Conservation (phyloP, 1,140 invertebrate species). For the Sitophilus oryzae region DNA sequence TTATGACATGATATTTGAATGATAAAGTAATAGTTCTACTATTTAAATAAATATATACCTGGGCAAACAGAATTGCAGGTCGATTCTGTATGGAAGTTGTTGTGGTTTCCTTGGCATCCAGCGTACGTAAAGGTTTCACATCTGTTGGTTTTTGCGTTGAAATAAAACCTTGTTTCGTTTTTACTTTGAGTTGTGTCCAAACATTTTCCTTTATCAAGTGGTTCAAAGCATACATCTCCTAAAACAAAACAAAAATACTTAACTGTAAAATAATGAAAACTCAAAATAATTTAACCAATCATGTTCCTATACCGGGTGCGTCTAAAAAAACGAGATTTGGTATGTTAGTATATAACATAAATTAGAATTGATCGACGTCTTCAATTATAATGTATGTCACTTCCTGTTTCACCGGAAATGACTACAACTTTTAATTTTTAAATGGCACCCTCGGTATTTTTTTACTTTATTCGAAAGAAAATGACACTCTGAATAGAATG, state of each 20-base stretch:
- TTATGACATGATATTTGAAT: too few species aligned
- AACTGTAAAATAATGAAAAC: neutral
- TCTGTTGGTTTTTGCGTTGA: constrained; percentile 69
- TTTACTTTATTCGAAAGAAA: too few species aligned
- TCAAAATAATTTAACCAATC: neutral
- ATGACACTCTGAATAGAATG: too few species aligned
- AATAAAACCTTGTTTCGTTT: constrained; percentile 66
- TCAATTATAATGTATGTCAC: too few species aligned
- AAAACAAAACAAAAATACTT: constrained; percentile 25
- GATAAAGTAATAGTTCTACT: too few species aligned
- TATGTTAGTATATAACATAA: too few species aligned
- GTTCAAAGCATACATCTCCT: constrained; percentile 79
- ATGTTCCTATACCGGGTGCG: too few species aligned
- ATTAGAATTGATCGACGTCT: too few species aligned
- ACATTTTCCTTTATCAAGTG: constrained; percentile 56
- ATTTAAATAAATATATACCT: too few species aligned
- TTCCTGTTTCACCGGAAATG: too few species aligned
- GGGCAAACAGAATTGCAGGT: constrained; percentile 80
- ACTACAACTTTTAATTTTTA: too few species aligned
- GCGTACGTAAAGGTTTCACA: constrained; percentile 66
- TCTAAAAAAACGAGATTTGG: neutral
- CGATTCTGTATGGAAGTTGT: constrained; percentile 78
- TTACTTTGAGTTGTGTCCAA: constrained; percentile 34
- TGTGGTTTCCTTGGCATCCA: constrained; percentile 77
- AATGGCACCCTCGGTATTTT: too few species aligned